phyloP scores from a whole-genome alignment of 2,113 vertebrate genomes.

The Heterotis niloticus region DNA sequence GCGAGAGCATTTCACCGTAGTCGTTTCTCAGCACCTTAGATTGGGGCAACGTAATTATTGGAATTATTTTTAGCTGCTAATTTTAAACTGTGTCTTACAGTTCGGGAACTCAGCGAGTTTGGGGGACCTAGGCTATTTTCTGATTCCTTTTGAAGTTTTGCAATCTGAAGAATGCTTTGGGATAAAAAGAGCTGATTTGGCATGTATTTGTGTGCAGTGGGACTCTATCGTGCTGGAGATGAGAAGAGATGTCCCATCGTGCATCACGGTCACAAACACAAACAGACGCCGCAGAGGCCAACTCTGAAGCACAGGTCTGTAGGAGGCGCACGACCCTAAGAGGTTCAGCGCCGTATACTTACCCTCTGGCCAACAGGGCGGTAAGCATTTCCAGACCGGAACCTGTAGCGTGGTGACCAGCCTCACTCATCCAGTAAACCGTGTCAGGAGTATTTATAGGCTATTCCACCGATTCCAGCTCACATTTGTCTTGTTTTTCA shows the following conservation, averaged over 20 bases:
- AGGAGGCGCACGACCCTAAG: not conserved
- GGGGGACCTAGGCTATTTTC: no score
- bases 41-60: constrained; percentile 3
- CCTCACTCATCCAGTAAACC: no score
- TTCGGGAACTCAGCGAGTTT: no score
- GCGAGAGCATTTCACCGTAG: not conserved
- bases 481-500: constrained; percentile 10
- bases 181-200: no score
- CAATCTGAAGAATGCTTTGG: no score
- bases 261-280: not conserved
- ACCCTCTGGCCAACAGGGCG: not conserved
- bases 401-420: not conserved
- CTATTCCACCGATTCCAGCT: not conserved
- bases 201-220: no score
- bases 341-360: not conserved
- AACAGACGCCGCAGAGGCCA: no score
- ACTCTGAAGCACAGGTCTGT: not conserved
- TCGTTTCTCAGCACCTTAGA: not conserved
- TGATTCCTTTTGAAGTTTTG: no score
- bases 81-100: no score
- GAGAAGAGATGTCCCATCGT: no score
- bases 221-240: no score
- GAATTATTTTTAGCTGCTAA: constrained; percentile 19
- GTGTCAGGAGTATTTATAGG: not conserved
- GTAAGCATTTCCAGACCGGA: not conserved